A percentile compares a stretch with the other conserved stretches of the same genome.
phyloP scores from a whole-genome alignment of 2,888 invertebrate genomes.

The Arctia plantaginis region DNA sequence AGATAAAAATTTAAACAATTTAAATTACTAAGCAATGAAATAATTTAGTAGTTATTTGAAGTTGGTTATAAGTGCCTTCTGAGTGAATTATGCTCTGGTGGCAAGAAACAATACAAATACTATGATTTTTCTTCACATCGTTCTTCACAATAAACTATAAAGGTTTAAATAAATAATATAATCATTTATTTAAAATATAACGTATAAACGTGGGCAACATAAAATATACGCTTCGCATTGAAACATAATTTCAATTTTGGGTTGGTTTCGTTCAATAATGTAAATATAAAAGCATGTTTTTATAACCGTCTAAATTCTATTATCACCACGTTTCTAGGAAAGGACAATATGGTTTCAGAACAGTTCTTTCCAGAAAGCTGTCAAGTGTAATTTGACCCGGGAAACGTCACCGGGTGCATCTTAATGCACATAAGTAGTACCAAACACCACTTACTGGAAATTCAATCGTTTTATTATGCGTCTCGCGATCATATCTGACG shows the following conservation, averaged over 20 bases:
- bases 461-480: conserved; percentile 71
- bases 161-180: too few relatives aligned
- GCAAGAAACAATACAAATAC: neutral
- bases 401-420: conserved; percentile 60
- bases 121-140: neutral
- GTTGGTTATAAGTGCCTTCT: neutral
- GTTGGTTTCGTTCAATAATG: neutral
- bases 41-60: neutral
- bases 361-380: conserved; percentile 57
- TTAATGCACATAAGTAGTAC: conserved; percentile 60
- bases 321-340: conserved; percentile 39
- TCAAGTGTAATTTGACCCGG: conserved; percentile 58
- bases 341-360: conserved; percentile 21
- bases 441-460: conserved; percentile 66
- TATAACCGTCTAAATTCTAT: conserved; percentile 19
- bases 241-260: neutral
- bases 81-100: too few relatives aligned
- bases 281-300: neutral
- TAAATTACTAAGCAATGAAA: neutral
- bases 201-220: neutral
- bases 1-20: neutral
- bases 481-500: conserved; percentile 60
- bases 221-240: neutral
- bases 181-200: too few relatives aligned
- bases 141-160: too few relatives aligned